Percentiles rank a stretch among this genome's conserved stretches.
These are phyloP conservation scores for Drosophila nr. perissopoda DNA, from an alignment of 2,888 invertebrate species.

Conservation along the genomic window DNA sequence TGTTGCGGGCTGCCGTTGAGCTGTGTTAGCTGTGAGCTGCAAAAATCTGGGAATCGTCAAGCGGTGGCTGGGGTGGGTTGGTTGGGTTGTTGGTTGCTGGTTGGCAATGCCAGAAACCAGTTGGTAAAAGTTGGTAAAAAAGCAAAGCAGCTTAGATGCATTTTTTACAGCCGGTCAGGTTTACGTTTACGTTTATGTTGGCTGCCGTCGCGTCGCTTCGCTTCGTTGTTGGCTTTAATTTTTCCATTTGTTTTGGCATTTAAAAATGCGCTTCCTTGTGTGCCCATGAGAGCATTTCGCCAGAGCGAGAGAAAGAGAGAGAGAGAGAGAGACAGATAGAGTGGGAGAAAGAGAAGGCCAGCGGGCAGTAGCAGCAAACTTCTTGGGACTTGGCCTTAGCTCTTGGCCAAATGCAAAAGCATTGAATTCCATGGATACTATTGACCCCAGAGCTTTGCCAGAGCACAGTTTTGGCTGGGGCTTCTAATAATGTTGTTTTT, in stretches of 20 bases:
- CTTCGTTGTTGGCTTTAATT: conserved; percentile 81
- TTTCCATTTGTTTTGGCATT: conserved; percentile 81
- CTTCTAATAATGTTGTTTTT: conserved; percentile 61
- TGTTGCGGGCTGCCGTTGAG: conserved; percentile 74
- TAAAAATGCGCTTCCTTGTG: conserved; percentile 81
- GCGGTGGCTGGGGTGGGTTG: conserved; percentile 20
- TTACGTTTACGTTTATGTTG: conserved; percentile 35
- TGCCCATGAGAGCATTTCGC: conserved; percentile 61
- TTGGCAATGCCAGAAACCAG: conserved; percentile 70
- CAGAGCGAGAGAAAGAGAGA: conserved; percentile 1
- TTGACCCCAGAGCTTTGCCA: conserved; percentile 71
- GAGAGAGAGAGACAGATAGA: not conserved
- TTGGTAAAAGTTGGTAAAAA: conserved; percentile 77
- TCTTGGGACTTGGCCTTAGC: conserved; percentile 64
- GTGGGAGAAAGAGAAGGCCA: conserved; percentile 25
- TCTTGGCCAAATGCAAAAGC: conserved; percentile 73
- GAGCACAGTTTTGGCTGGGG: conserved; percentile 57
- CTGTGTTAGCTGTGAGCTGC: conserved; percentile 38
- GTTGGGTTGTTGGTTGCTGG: conserved; percentile 31
- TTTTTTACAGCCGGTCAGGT: conserved; percentile 64
- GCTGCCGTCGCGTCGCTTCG: conserved; percentile 36
- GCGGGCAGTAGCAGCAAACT: conserved; percentile 14
- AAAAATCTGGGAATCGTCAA: conserved; percentile 58
- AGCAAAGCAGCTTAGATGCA: conserved; percentile 81
- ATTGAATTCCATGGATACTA: conserved; percentile 78